These are phyloP conservation scores for Cyprinella venusta DNA, from an alignment of 2,797 vertebrate species.

Conservation along the genomic window DNA sequence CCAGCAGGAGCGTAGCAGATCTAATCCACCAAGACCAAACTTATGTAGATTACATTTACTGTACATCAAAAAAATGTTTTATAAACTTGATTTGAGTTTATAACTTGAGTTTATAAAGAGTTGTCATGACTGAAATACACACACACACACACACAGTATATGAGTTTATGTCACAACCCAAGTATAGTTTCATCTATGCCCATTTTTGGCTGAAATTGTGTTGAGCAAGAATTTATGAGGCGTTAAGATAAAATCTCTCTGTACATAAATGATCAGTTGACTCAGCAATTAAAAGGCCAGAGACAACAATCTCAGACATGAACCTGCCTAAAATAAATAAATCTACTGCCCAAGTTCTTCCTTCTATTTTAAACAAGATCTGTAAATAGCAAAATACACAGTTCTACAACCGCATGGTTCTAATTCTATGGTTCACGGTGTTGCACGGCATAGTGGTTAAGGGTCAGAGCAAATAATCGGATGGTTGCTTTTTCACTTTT, in stretches of 20 bases:
- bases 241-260: constrained; percentile 78
- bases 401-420: constrained; percentile 10
- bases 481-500: not conserved
- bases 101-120: not conserved
- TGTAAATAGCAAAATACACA: constrained; percentile 26
- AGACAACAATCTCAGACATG: constrained; percentile 80
- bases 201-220: constrained; percentile 69
- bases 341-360: constrained; percentile 10
- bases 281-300: constrained; percentile 74
- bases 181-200: constrained; percentile 44
- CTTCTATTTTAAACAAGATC: constrained; percentile 14
- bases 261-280: constrained; percentile 78
- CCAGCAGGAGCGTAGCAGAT: not conserved
- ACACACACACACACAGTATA: not conserved
- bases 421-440: not conserved
- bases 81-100: not conserved
- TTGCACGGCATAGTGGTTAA: not conserved
- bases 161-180: not conserved
- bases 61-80: no score
- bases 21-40: not conserved
- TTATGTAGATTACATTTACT: not conserved
- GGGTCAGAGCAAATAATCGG: constrained; percentile 8
- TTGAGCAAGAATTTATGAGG: constrained; percentile 62
- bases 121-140: not conserved
- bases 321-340: constrained; percentile 26